These are phyloP conservation scores for Carapus acus DNA, from an alignment of 2,797 vertebrate genomes.

Conservation along the genomic window DNA sequence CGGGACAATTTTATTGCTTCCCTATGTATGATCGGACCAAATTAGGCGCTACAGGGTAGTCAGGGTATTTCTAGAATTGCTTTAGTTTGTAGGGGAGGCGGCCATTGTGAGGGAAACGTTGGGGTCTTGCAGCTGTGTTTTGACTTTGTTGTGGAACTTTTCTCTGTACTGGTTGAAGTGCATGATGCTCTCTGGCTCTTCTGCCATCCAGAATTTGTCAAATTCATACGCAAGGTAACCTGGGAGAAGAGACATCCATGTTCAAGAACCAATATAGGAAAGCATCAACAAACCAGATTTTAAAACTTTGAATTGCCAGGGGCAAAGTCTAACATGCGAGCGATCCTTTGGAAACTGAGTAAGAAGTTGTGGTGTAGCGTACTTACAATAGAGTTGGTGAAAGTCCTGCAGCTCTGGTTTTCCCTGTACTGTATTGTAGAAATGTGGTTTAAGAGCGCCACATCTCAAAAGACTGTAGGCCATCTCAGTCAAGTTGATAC, in stretches of 20 bases:
- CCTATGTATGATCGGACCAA: constrained; percentile 1
- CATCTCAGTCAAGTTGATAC: constrained; percentile 98
- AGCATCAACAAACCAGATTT: neutral
- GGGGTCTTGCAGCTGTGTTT: constrained; percentile 76
- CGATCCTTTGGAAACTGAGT: too few relatives aligned
- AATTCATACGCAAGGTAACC: constrained; percentile 96
- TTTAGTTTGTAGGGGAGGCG: constrained; percentile 46
- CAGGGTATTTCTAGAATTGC: neutral
- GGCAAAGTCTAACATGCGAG: too few relatives aligned
- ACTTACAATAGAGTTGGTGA: constrained; percentile 96
- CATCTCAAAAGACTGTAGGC: constrained; percentile 91
- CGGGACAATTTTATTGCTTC: constrained; percentile 3
- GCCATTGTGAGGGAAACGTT: constrained; percentile 69
- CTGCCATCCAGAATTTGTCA: constrained; percentile 95
- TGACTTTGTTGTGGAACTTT: constrained; percentile 88
- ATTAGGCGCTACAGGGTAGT: constrained; percentile 3
- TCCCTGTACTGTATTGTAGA: constrained; percentile 84
- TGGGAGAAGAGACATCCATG: constrained; percentile 43
- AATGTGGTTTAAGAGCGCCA: constrained; percentile 84
- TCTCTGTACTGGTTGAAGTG: constrained; percentile 96
- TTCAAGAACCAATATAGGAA: neutral
- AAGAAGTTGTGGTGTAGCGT: neutral
- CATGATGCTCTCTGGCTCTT: constrained; percentile 98
- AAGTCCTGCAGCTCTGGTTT: constrained; percentile 82
- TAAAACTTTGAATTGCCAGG: neutral